Conservation (phyloP, 1,140 invertebrate species). For the Microplitis mediator region DNA sequence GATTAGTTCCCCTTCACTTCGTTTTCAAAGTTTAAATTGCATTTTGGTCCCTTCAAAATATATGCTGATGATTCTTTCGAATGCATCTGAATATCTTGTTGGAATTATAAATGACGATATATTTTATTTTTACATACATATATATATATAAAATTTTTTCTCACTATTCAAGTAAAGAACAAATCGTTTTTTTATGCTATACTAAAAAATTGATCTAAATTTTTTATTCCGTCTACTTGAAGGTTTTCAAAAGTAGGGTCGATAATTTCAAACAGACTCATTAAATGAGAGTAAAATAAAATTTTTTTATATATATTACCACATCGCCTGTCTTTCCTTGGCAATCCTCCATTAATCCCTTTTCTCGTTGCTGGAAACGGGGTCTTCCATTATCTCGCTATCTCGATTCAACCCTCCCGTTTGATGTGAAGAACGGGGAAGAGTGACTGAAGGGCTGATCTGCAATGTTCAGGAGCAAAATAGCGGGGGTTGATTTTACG, state of each 20-base stretch:
- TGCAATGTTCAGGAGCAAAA: constrained; percentile 18
- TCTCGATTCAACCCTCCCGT: constrained; percentile 53
- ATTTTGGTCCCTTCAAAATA: constrained; percentile 15
- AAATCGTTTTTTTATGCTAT: background rate
- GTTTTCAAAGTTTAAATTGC: constrained; percentile 12
- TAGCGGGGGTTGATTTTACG: constrained; percentile 51
- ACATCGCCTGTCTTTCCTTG: background rate
- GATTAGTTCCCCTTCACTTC: too few relatives aligned
- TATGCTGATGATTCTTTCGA: too few relatives aligned
- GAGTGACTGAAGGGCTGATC: constrained; percentile 28
- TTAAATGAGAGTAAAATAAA: background rate
- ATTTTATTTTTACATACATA: too few relatives aligned
- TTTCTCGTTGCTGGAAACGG: constrained; percentile 14
- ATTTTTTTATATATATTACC: background rate
- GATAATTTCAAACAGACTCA: background rate
- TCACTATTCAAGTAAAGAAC: too few relatives aligned
- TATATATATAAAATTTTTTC: too few relatives aligned
- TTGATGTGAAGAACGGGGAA: constrained; percentile 18
- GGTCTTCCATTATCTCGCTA: constrained; percentile 52
- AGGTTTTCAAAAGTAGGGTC: background rate
- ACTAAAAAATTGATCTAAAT: too few relatives aligned
- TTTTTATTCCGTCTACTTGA: too few relatives aligned
- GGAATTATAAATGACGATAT: too few relatives aligned
- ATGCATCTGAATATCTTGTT: too few relatives aligned
- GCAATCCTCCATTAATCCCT: constrained; percentile 41